Percentiles rank a stretch among this genome's conserved stretches.
These are phyloP conservation scores for Nerophis lumbriciformis DNA, from an alignment of 2,113 vertebrate species.

Conservation along the genomic window DNA sequence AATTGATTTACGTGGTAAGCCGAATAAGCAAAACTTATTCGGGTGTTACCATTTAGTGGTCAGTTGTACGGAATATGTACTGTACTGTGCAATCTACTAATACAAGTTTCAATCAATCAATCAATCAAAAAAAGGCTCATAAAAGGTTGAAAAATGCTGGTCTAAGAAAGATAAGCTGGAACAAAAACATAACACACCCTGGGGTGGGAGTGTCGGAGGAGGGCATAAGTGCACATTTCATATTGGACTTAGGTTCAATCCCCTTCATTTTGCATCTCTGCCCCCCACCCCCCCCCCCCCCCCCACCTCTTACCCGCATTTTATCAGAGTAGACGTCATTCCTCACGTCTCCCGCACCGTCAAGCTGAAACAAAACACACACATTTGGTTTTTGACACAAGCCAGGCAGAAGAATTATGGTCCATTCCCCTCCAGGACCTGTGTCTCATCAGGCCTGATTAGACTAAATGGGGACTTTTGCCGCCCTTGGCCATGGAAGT, in stretches of 20 bases:
- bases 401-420: constrained; percentile 53
- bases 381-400: constrained; percentile 39
- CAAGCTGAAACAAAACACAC: constrained; percentile 23
- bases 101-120: too few relatives aligned
- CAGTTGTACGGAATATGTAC: too few relatives aligned
- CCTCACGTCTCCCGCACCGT: constrained; percentile 12
- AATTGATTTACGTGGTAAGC: too few relatives aligned
- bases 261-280: neutral
- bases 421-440: constrained; percentile 35
- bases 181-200: constrained; percentile 65
- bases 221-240: neutral
- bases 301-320: neutral
- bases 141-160: too few relatives aligned
- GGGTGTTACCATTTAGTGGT: too few relatives aligned
- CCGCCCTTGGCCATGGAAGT: constrained; percentile 6
- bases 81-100: too few relatives aligned
- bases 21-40: too few relatives aligned
- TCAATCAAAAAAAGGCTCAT: too few relatives aligned
- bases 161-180: constrained; percentile 55
- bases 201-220: constrained; percentile 23
- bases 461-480: constrained; percentile 50
- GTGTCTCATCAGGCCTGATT: constrained; percentile 57
- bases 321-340: constrained; percentile 16
- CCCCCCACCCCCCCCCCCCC: neutral
- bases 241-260: too few relatives aligned